Evolutionary conservation across 1,140 invertebrate species (phyloP).

Genomic region (Pomacea maculata): DNA sequence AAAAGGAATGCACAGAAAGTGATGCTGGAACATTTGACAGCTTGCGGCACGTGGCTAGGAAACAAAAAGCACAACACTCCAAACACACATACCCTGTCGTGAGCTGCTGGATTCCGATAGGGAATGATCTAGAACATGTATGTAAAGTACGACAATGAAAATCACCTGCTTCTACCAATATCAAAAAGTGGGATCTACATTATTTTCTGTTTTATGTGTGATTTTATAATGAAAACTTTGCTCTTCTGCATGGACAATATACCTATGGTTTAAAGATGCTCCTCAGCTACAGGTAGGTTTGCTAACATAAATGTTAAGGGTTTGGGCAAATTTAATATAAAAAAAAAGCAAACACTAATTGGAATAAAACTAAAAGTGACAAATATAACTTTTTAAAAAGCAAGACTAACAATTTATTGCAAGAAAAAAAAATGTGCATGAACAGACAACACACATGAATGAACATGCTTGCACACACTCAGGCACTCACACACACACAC

Average conservation of each 20-base stretch:
- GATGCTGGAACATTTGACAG: background rate
- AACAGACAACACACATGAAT: no score
- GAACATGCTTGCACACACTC: no score
- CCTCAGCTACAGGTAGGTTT: no score
- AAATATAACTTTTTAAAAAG: background rate
- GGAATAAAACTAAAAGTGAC: constrained; percentile 1
- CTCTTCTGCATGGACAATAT: no score
- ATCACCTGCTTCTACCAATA: background rate
- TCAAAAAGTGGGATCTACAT: background rate
- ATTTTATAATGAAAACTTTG: background rate
- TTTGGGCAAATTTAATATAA: no score
- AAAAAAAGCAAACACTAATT: background rate
- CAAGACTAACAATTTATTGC: no score
- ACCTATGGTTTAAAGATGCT: no score
- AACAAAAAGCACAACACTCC: constrained; percentile 22
- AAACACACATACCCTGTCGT: constrained; percentile 25
- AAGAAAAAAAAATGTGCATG: no score
- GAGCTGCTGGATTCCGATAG: constrained; percentile 29
- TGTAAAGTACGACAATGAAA: background rate
- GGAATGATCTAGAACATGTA: constrained; percentile 20
- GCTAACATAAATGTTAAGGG: background rate
- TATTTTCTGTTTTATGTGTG: background rate
- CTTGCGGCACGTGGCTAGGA: constrained; percentile 2
- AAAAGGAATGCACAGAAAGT: background rate
- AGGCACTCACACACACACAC: no score